A percentile compares a stretch with the other conserved stretches of the same genome.
These are phyloP conservation scores for Acleris holmiana DNA, from an alignment of 2,888 invertebrate genomes.

Conservation along the genomic window DNA sequence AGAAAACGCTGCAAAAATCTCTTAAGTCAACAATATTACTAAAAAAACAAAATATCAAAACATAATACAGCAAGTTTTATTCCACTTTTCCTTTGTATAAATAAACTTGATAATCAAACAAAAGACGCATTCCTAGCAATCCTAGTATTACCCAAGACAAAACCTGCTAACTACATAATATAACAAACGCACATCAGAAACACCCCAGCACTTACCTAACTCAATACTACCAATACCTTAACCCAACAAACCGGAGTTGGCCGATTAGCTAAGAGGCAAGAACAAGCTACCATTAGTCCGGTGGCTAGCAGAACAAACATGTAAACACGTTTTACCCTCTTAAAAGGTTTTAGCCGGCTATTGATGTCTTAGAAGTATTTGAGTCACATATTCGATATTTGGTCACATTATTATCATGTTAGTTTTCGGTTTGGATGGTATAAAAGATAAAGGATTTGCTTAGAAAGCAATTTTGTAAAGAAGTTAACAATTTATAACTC, in stretches of 20 bases:
- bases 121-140: background rate
- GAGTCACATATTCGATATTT: conserved; percentile 28
- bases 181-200: conserved; percentile 12
- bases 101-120: background rate
- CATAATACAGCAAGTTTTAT: too few species aligned
- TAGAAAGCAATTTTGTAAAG: background rate
- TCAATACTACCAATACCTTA: conserved; percentile 29
- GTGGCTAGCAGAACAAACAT: conserved; percentile 67
- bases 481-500: too few species aligned
- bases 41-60: too few species aligned
- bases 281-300: conserved; percentile 66
- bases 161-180: conserved; percentile 1
- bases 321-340: conserved; percentile 61
- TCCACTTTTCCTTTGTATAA: too few species aligned
- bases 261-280: conserved; percentile 40
- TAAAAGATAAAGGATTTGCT: background rate
- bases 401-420: conserved; percentile 2
- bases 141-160: background rate
- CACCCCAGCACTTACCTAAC: conserved; percentile 31
- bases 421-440: too few species aligned
- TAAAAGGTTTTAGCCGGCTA: conserved; percentile 49
- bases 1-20: too few species aligned
- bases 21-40: too few species aligned
- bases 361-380: conserved; percentile 23
- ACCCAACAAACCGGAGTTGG: conserved; percentile 20